Evolutionary conservation across 2,888 invertebrate genomes (phyloP).

Genomic region (Lottia scabra): DNA sequence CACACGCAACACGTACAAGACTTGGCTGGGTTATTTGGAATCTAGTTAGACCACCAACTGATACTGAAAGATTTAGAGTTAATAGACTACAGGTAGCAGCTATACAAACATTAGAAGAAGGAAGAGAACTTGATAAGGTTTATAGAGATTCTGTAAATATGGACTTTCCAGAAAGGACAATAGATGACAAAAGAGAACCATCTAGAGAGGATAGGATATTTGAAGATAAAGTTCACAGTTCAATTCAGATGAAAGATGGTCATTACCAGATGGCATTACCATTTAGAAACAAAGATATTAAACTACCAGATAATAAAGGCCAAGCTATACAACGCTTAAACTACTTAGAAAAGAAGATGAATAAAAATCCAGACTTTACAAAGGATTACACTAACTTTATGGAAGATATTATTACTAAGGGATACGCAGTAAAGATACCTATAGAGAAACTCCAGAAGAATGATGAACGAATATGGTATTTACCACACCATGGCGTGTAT

Average conservation of each 20-base stretch:
- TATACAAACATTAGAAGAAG: constrained; percentile 2
- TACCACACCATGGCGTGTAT: constrained; percentile 30
- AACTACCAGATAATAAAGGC: constrained; percentile 5
- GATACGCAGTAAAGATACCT: constrained; percentile 20
- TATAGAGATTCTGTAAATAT: constrained; percentile 21
- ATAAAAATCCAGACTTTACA: background rate
- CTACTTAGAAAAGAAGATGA: background rate
- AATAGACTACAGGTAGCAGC: constrained; percentile 10
- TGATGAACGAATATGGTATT: constrained; percentile 29
- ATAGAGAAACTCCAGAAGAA: background rate
- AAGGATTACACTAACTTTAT: constrained; percentile 21
- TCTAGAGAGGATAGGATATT: constrained; percentile 27
- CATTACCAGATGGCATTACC: constrained; percentile 15
- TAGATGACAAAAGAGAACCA: constrained; percentile 22
- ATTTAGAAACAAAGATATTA: background rate
- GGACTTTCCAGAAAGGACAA: constrained; percentile 27
- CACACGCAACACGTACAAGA: background rate
- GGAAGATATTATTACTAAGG: constrained; percentile 19
- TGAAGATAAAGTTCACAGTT: constrained; percentile 13
- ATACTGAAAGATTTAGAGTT: background rate
- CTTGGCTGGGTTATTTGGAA: background rate
- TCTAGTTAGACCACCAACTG: background rate
- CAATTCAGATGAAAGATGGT: constrained; percentile 12
- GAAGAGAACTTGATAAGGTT: background rate
- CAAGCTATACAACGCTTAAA: background rate